A percentile compares a stretch with the other conserved stretches of the same genome.
These are phyloP conservation scores for Scaptomyza hsui DNA, from an alignment of 1,140 invertebrate genomes.

Conservation along the genomic window DNA sequence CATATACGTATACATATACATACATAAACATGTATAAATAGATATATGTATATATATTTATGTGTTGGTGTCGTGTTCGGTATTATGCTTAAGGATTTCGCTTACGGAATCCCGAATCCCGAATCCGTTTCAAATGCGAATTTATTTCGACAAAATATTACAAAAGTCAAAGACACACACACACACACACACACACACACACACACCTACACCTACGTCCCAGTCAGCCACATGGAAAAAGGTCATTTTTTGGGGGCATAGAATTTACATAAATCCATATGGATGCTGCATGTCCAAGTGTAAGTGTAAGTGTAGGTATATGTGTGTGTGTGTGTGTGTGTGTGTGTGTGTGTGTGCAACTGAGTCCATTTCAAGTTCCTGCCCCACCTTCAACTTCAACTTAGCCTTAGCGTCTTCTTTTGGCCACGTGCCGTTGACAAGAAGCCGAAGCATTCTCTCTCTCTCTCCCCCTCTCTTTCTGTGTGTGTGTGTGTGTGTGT, in stretches of 20 bases:
- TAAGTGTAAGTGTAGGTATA: constrained; percentile 12
- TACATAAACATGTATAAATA: constrained; percentile 2
- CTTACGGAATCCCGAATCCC: constrained; percentile 67
- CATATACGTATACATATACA: constrained; percentile 23
- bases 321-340: constrained; percentile 23
- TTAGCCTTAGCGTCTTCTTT: constrained; percentile 33
- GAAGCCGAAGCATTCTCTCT: constrained; percentile 33
- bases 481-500: constrained; percentile 16
- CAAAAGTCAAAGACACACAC: constrained; percentile 79
- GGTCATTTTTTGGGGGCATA: constrained; percentile 78
- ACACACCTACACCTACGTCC: not conserved
- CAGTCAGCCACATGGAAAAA: constrained; percentile 64
- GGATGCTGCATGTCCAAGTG: constrained; percentile 58
- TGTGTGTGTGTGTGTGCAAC: constrained; percentile 26
- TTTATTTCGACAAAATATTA: constrained; percentile 83
- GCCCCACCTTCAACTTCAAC: constrained; percentile 14
- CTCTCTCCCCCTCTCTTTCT: not conserved
- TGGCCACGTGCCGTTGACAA: constrained; percentile 48
- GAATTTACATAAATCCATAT: constrained; percentile 84
- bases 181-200: constrained; percentile 14
- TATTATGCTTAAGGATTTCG: constrained; percentile 80
- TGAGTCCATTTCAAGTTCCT: constrained; percentile 64
- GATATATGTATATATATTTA: constrained; percentile 34
- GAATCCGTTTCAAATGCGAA: constrained; percentile 83
- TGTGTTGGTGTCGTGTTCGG: constrained; percentile 46